Conservation (phyloP, 2,113 vertebrate species). For the Paratilapia polleni region DNA sequence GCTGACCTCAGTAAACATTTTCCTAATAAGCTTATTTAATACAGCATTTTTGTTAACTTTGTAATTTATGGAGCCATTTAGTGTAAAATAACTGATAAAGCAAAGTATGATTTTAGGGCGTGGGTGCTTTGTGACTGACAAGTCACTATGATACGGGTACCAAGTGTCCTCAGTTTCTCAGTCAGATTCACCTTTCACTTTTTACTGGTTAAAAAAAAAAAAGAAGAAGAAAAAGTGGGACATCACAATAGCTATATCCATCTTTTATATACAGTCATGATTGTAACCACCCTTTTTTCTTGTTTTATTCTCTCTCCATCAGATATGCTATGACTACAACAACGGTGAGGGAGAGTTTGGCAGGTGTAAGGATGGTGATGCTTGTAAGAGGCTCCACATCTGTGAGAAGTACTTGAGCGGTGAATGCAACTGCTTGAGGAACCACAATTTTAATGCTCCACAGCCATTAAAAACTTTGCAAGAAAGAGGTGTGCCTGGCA, state of each 20-base stretch:
- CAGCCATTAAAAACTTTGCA: constrained; percentile 65
- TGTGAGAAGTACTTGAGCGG: constrained; percentile 64
- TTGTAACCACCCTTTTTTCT: background rate
- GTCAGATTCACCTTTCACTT: no score
- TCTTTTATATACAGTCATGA: background rate
- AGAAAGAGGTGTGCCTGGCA: constrained; percentile 34
- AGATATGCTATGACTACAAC: constrained; percentile 80
- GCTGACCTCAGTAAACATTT: background rate
- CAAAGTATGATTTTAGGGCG: no score
- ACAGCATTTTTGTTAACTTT: no score
- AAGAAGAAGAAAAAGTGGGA: no score
- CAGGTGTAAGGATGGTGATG: constrained; percentile 37
- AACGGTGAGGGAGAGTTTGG: constrained; percentile 66
- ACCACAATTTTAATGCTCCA: constrained; percentile 67
- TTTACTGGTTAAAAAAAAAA: no score
- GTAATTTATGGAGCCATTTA: no score
- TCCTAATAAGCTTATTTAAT: background rate
- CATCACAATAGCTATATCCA: background rate
- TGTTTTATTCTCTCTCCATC: background rate
- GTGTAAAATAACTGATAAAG: no score
- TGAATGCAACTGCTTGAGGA: constrained; percentile 60
- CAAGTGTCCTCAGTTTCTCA: no score
- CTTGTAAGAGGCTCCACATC: constrained; percentile 73
- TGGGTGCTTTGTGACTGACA: no score
- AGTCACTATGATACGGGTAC: no score